Base-by-base conservation (phyloP, 2,888 invertebrate genomes). In the Leptinotarsa peninsularis region DNA sequence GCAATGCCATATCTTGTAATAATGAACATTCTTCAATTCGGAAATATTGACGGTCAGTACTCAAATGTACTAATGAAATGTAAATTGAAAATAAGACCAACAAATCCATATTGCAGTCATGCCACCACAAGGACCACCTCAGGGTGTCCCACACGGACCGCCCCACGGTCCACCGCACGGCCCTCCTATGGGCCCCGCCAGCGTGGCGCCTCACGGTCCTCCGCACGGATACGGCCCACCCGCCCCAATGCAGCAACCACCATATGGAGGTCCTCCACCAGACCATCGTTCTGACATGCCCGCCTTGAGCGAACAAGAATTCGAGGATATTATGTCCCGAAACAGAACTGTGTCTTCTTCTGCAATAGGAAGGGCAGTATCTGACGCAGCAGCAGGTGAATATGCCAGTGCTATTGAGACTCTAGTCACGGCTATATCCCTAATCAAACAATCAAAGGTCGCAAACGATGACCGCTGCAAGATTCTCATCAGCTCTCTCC, bases 381-480 rank as follows among this genome's bases (percentile, higher is more conserved):
- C 97, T 69, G 99, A 99, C 89, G 98, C 98, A 3, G 97, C 98
- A 63, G 96, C 97, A 74, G 98, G 98, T 14, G 99, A 99, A 89
- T 98, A 96, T 89, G 97, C 97, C 2, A 97, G 97, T 88, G 99
- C 99, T 69, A 98, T 99, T 79, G 99, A 99, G 90, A 99, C 99
- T 4, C 91, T 99, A 79, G 98, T 98, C 76, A 99, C 99, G 0
- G 99, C 99, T 10, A 98, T 99, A 84, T 98, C 98, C 13, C 91
- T 99, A 74, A 99, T 99, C 82, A 98, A 98, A 88, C 98, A 99
- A 90, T 98, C 98, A 73, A 89, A 86, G 72, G 96, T 97, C 66
- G 95, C 97, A 0, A 94, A 94, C 83, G 99, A 99, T 89, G 99
- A 99, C 87, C 93, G 99, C 60, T 99, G 99, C 90, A 98, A 98